Conservation (phyloP, 2,113 vertebrate genomes). For the Oophaga pumilio region DNA sequence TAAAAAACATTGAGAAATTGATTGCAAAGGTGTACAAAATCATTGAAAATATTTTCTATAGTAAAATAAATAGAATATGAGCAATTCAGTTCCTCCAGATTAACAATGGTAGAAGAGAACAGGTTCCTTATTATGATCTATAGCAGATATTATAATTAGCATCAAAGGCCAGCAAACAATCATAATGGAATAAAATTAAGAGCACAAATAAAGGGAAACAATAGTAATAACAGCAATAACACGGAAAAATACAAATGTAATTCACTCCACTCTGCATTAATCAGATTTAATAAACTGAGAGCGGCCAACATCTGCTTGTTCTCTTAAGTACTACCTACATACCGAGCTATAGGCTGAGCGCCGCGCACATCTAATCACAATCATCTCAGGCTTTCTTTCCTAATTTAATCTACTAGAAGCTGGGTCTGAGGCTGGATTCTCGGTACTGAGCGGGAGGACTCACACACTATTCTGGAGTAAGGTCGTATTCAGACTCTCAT, state of each 20-base stretch:
- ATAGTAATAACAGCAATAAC: not conserved
- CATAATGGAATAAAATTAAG: not conserved
- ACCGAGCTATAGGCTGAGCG: constrained; percentile 1
- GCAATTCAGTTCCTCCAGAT: not conserved
- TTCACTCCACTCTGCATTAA: not conserved
- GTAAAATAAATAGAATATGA: constrained; percentile 8
- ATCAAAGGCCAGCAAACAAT: constrained; percentile 6
- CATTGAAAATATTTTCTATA: not conserved
- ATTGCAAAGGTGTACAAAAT: no score
- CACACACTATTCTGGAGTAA: not conserved
- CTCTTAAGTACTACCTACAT: not conserved
- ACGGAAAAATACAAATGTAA: not conserved
- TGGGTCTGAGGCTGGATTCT: not conserved
- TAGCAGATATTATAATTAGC: not conserved
- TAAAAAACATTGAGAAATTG: no score
- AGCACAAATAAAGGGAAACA: constrained; percentile 4
- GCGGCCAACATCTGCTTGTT: constrained; percentile 8
- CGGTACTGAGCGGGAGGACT: not conserved
- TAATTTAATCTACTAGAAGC: constrained; percentile 31
- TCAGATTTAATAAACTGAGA: constrained; percentile 24
- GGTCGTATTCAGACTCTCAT: no score
- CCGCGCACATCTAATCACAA: constrained; percentile 9
- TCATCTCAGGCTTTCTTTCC: constrained; percentile 4
- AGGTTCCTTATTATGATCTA: not conserved
- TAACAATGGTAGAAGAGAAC: not conserved